A percentile compares a stretch with the other conserved stretches of the same genome.
Evolutionary conservation across 2,797 vertebrate species (phyloP).

Genomic region (Acanthurus tractus): DNA sequence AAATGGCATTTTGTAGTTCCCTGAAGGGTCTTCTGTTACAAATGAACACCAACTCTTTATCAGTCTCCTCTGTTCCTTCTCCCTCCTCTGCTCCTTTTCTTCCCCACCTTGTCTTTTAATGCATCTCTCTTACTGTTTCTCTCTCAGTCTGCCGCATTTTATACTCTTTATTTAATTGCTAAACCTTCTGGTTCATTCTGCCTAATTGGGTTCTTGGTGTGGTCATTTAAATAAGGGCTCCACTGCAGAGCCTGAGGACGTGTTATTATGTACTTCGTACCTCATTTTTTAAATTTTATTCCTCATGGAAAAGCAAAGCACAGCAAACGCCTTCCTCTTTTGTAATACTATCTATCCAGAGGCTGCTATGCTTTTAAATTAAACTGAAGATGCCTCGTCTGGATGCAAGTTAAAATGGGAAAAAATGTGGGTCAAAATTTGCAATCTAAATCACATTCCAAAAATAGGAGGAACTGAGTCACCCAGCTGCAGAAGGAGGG

Average conservation of each 20-base stretch:
- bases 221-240: constrained; percentile 31
- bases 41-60: constrained; percentile 50
- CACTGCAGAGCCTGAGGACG: neutral
- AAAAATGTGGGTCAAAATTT: constrained; percentile 76
- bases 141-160: constrained; percentile 23
- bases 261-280: constrained; percentile 24
- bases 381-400: constrained; percentile 46
- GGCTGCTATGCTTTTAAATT: constrained; percentile 37
- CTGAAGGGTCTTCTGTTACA: constrained; percentile 69
- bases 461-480: constrained; percentile 68
- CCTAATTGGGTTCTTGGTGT: constrained; percentile 24
- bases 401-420: constrained; percentile 54
- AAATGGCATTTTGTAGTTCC: constrained; percentile 73
- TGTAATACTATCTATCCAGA: constrained; percentile 9
- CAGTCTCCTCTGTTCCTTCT: constrained; percentile 29
- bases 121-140: constrained; percentile 16
- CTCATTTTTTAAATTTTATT: constrained; percentile 23
- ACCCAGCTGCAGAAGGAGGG: constrained; percentile 62
- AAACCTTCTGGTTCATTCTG: constrained; percentile 25
- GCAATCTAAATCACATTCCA: constrained; percentile 75
- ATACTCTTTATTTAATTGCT: constrained; percentile 32
- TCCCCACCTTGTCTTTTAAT: constrained; percentile 22
- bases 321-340: constrained; percentile 15
- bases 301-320: constrained; percentile 11
- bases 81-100: constrained; percentile 17